Evolutionary conservation across 2,888 invertebrate species (phyloP).

Genomic region (Hirtodrosophila histrioides): DNA sequence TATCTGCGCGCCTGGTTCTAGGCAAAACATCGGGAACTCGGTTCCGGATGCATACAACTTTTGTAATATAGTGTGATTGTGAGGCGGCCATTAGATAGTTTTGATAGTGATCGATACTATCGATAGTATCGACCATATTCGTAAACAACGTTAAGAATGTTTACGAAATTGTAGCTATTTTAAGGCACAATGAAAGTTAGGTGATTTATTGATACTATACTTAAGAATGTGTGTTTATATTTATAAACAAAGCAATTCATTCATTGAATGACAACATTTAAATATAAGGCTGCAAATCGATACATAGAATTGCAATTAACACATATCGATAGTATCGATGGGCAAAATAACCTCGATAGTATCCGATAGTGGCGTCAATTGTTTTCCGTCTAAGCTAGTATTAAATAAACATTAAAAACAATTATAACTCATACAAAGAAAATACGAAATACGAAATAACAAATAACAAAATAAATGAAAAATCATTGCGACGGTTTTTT

Average conservation of each 20-base stretch:
- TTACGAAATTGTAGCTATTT: too few species aligned
- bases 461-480: constrained; percentile 54
- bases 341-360: too few species aligned
- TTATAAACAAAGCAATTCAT: too few species aligned
- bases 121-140: too few species aligned
- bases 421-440: constrained; percentile 14
- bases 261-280: too few species aligned
- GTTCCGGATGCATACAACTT: background rate
- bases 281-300: too few species aligned
- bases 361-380: too few species aligned
- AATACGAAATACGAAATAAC: constrained; percentile 8
- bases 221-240: too few species aligned
- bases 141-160: too few species aligned
- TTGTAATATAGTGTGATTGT: constrained; percentile 18
- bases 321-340: background rate
- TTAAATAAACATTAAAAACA: constrained; percentile 19
- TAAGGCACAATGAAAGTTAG: too few species aligned
- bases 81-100: background rate
- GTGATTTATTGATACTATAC: too few species aligned
- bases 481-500: constrained; percentile 44
- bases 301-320: background rate
- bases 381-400: constrained; percentile 26
- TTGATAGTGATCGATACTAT: too few species aligned
- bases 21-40: background rate
- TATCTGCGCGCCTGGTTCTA: constrained; percentile 69